Base-by-base conservation (phyloP, 2,888 invertebrate species). In the Cistogaster globosa region DNA sequence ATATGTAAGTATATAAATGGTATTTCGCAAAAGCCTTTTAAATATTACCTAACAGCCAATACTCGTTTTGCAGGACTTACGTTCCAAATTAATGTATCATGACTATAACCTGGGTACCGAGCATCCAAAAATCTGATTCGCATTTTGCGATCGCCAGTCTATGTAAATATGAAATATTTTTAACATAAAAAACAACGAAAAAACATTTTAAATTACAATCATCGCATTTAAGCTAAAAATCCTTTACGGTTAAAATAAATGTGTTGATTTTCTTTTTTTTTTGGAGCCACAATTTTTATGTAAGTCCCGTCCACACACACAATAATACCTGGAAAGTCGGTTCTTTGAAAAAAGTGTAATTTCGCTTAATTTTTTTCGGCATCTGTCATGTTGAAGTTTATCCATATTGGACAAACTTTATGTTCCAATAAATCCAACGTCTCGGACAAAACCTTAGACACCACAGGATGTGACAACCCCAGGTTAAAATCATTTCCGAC, bases 41-140 rank as follows among this genome's bases (percentile, higher is more conserved):
- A 42, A 22, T 11, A 42, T 20, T 42, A 32, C 32, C 32, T 32
- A 32, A 8, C 8, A 32, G 8, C 8, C 32, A 72, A 38, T 18
- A 48, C n/a, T 51, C n/a, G 42, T 51, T 62, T 51, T 22, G 48
- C 62, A 45, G 48, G 53, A 14, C 26, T 51, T 12, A 62, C 18
- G 5, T 38, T 51, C 32, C 32, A 12, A 12, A 12, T 7, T 20
- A 18, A 18, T 12, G 18, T 18, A 58, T 48, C 57, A 18, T 58
- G 45, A n/a, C 48, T 58, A n/a, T 32, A 76, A n/a, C 67, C 67
- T n/a, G 67, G 16, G 58, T 58, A 57, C 22, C 67, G 76, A 9
- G 45, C 26, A 48, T 26, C 26, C 26, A 26, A 26, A 26, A 26
- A 26, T 26, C 26, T 26, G 26, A 26, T 26, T 26, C 26, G 26